These are phyloP conservation scores for Setipinna tenuifilis DNA, from an alignment of 2,797 vertebrate species.

Conservation along the genomic window DNA sequence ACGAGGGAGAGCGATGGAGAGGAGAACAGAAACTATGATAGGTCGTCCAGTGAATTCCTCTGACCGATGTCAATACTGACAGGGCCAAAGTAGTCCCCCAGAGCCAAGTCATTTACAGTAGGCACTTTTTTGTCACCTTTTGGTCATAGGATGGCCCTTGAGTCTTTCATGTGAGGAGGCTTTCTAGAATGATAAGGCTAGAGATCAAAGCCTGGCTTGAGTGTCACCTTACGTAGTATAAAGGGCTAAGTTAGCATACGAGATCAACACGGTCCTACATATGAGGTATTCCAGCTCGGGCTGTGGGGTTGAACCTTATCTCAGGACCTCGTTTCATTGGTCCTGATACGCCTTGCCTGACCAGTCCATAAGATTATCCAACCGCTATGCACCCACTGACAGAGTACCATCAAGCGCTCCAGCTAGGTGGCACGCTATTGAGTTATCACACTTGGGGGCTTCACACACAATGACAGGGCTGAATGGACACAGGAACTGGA, in stretches of 20 bases:
- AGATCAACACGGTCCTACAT: conserved; percentile 55
- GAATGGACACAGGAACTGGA: conserved; percentile 65
- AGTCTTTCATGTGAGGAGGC: conserved; percentile 58
- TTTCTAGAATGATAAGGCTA: conserved; percentile 41
- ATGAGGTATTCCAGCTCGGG: conserved; percentile 68
- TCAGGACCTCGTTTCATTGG: conserved; percentile 53
- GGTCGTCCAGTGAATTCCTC: background rate
- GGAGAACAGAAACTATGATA: background rate
- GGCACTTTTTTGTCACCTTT: conserved; percentile 80
- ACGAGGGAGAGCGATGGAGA: background rate
- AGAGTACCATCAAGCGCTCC: conserved; percentile 23
- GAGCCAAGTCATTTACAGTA: conserved; percentile 68
- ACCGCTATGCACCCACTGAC: background rate
- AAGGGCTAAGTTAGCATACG: conserved; percentile 69
- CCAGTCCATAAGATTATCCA: conserved; percentile 28
- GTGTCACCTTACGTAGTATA: conserved; percentile 67
- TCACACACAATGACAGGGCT: conserved; percentile 54
- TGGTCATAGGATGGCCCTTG: conserved; percentile 62
- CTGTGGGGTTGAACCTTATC: conserved; percentile 47
- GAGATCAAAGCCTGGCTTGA: conserved; percentile 49
- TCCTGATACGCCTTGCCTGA: conserved; percentile 41
- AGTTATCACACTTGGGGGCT: conserved; percentile 49
- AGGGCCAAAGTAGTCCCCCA: conserved; percentile 32
- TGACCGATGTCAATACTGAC: background rate
- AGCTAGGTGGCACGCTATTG: conserved; percentile 25